These are phyloP conservation scores for Tupaia chinensis DNA, from an alignment of 2,113 vertebrate species.

Conservation along the genomic window DNA sequence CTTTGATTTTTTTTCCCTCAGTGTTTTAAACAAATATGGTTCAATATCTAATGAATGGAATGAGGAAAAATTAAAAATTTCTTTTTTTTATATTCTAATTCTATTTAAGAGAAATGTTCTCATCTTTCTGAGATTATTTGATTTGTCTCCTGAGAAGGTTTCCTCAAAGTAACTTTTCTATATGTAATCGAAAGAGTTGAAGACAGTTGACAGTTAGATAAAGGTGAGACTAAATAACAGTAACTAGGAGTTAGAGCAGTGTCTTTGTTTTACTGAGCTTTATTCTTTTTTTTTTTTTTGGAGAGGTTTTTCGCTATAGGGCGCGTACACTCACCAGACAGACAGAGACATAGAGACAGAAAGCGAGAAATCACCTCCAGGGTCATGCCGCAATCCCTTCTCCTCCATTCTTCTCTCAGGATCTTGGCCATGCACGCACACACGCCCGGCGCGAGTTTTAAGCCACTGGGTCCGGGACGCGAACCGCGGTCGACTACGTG, in stretches of 20 bases:
- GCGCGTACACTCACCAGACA: too few species aligned
- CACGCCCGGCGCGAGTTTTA: too few species aligned
- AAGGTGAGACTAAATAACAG: conserved; percentile 47
- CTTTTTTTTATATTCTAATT: neutral
- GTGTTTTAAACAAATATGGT: neutral
- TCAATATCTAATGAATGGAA: conserved; percentile 9
- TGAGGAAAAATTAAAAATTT: neutral
- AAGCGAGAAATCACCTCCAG: too few species aligned
- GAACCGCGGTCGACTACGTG: too few species aligned
- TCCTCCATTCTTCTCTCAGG: too few species aligned
- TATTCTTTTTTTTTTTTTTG: too few species aligned
- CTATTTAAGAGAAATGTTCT: conserved; percentile 13
- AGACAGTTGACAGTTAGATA: conserved; percentile 1
- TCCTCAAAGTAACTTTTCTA: neutral
- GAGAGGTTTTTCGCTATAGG: too few species aligned
- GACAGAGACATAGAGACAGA: too few species aligned
- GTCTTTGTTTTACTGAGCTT: neutral
- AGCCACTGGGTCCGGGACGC: too few species aligned
- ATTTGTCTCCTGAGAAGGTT: neutral
- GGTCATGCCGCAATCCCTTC: too few species aligned
- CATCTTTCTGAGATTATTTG: neutral
- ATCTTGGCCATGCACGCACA: too few species aligned
- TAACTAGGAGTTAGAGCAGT: neutral
- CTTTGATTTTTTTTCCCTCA: neutral
- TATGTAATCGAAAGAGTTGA: neutral